Evolutionary conservation across 2,888 invertebrate genomes (phyloP).

Genomic region (Tubulanus polymorphus): DNA sequence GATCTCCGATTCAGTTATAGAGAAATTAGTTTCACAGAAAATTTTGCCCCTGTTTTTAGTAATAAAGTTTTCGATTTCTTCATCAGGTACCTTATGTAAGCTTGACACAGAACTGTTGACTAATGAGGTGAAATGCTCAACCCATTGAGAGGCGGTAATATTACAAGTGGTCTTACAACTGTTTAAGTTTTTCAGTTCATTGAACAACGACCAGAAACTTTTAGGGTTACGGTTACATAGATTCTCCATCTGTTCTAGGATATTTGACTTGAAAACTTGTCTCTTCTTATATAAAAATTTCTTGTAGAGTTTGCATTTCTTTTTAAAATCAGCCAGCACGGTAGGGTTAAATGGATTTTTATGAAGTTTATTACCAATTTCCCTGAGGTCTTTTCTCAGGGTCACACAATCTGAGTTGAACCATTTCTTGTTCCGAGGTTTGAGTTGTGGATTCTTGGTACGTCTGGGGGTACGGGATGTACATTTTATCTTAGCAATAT

Average conservation of each 20-base stretch:
- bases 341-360: not conserved
- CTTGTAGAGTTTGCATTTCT: not conserved
- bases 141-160: not conserved
- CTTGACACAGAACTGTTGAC: not conserved
- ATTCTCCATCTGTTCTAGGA: not conserved
- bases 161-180: not conserved
- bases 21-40: not conserved
- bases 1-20: not conserved
- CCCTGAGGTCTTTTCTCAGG: not conserved
- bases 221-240: not conserved
- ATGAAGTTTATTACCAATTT: not conserved
- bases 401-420: not conserved
- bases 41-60: not conserved
- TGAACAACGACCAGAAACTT: not conserved
- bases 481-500: too few species aligned
- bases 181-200: not conserved
- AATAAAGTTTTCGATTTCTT: not conserved
- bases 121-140: not conserved
- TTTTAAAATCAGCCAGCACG: not conserved
- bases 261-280: not conserved
- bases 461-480: too few species aligned
- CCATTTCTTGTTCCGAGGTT: not conserved
- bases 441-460: not conserved
- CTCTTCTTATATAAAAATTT: not conserved
- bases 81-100: not conserved